phyloP scores from a whole-genome alignment of 2,113 vertebrate species.

The Myrmecobius fasciatus region DNA sequence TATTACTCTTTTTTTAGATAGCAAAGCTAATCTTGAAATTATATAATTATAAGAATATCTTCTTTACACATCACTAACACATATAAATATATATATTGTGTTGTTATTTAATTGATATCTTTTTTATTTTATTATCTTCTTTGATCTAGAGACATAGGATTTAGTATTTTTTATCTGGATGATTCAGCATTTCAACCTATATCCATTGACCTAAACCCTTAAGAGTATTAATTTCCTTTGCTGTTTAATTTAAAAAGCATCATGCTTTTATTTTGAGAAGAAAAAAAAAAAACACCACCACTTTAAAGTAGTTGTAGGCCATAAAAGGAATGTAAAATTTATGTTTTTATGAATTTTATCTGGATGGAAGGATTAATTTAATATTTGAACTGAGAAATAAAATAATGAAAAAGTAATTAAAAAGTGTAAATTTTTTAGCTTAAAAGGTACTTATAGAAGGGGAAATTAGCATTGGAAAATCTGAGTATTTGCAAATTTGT shows the following conservation, averaged over 20 bases:
- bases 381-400: neutral
- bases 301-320: slow-evolving; percentile 11
- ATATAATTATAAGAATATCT: neutral
- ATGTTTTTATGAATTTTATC: slow-evolving; percentile 33
- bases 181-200: slow-evolving; percentile 38
- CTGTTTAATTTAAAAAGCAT: slow-evolving; percentile 22
- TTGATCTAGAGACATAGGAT: slow-evolving; percentile 32
- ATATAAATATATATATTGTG: slow-evolving; percentile 15
- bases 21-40: slow-evolving; percentile 17
- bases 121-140: slow-evolving; percentile 52
- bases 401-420: neutral
- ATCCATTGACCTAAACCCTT: neutral
- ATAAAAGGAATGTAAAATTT: slow-evolving; percentile 36
- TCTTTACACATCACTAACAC: slow-evolving; percentile 22
- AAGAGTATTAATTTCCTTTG: slow-evolving; percentile 46
- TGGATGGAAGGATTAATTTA: slow-evolving; percentile 33
- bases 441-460: neutral
- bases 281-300: neutral
- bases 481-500: neutral
- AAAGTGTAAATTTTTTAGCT: neutral
- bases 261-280: slow-evolving; percentile 14
- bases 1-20: slow-evolving; percentile 39
- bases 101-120: neutral
- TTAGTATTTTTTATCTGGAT: slow-evolving; percentile 36
- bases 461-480: neutral